Evolutionary conservation across 2,888 invertebrate species (phyloP), one percentile per base, ranked within the genome.

Genomic region (Rapana venosa): DNA sequence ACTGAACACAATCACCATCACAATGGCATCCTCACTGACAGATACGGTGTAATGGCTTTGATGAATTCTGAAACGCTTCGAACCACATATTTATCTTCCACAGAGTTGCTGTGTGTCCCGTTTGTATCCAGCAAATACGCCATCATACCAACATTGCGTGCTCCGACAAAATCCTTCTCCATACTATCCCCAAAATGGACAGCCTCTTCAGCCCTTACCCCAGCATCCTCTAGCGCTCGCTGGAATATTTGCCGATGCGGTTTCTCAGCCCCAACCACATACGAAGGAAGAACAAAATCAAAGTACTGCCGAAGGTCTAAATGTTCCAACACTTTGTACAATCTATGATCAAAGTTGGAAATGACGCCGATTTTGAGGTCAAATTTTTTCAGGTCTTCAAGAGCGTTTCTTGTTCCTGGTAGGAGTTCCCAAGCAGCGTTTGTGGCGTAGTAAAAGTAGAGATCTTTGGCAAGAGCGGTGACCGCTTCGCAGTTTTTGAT

Each of bases 311-410:
- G 95, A n/a, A 98, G 96, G 90, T 97, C 97, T 74, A 97, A 96
- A 93, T 97, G 97, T 26, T 96, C 93, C 88, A 99, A 96, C 92
- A 98, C 97, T 11, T 97, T 96, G 91, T 97, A 97, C 2, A 99
- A 96, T 61, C 98, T 97, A 61, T 98, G 98, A 96, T 99, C 99
- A 96, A 98, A 98, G 96, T 99, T 99, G 13, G 98, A 98, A 92
- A 99, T 97, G 0, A 98, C 97, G 5, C 98, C 98, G 83, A 98
- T 56, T 89, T 92, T 93, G 1, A 95, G 47, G 20, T 92, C 92
- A 47, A 90, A 92, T 6, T 92, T 88, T 87, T 92, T 93, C 1
- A 95, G 88, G n/a, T 91, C 87, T 84, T 91, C 87, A 26, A 95
- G 91, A 77, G 92, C 92, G 35, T 91, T 87, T 13, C 89, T 36